These are phyloP conservation scores for Margaritifera margaritifera DNA, from an alignment of 2,888 invertebrate species.

Conservation along the genomic window DNA sequence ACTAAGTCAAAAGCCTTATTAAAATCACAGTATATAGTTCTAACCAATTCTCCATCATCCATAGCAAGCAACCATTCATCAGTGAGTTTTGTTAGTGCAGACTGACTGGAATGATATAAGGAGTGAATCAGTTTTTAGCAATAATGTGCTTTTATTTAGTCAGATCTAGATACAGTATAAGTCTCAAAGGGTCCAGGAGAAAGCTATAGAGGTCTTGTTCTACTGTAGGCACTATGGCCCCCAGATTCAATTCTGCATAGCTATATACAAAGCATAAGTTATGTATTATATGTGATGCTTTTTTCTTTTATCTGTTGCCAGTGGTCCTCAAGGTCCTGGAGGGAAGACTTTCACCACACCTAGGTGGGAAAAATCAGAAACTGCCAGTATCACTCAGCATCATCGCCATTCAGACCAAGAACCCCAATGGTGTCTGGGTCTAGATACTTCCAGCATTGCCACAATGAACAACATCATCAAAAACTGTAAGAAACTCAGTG, in stretches of 20 bases:
- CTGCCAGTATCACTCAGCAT: too few relatives aligned
- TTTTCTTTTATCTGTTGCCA: slow-evolving; percentile 31
- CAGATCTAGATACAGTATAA: too few relatives aligned
- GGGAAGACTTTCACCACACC: slow-evolving; percentile 49
- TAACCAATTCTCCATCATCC: too few relatives aligned
- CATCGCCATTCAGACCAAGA: slow-evolving; percentile 25
- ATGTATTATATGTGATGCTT: neutral
- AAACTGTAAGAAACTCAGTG: too few relatives aligned
- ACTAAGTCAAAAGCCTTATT: too few relatives aligned
- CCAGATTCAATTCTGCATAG: neutral
- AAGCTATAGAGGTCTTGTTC: slow-evolving; percentile 5
- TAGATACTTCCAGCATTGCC: slow-evolving; percentile 14
- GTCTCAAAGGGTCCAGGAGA: neutral
- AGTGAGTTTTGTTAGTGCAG: too few relatives aligned
- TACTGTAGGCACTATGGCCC: slow-evolving; percentile 5
- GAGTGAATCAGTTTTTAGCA: too few relatives aligned
- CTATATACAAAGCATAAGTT: neutral
- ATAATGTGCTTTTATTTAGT: too few relatives aligned
- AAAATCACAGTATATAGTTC: too few relatives aligned
- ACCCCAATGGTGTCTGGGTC: slow-evolving; percentile 61
- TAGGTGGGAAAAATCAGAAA: slow-evolving; percentile 2
- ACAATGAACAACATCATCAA: too few relatives aligned
- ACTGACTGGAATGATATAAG: too few relatives aligned
- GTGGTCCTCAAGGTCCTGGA: slow-evolving; percentile 60
- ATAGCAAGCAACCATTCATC: too few relatives aligned